Evolutionary conservation across 2,797 vertebrate genomes (phyloP).

Genomic region (Tamandua tetradactyla): DNA sequence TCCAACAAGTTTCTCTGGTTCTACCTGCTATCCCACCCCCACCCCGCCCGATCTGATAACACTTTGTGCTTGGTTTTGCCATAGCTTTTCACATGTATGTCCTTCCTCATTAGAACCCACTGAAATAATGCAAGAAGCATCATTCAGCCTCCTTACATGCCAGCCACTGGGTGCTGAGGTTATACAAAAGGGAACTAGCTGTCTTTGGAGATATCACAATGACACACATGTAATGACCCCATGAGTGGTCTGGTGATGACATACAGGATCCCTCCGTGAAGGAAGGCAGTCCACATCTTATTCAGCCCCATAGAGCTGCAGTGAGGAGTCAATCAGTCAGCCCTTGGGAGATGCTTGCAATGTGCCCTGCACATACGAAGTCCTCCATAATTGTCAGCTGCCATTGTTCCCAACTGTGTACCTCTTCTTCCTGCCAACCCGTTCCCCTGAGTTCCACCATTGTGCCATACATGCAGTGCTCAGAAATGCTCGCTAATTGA

Average conservation of each 20-base stretch:
- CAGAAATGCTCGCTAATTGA: neutral
- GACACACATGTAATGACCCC: rapidly evolving
- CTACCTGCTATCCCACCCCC: too few relatives aligned
- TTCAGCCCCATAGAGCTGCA: neutral
- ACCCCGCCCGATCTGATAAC: neutral
- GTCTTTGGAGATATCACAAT: neutral
- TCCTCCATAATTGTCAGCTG: neutral
- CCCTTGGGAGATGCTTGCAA: neutral
- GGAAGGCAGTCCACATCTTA: too few relatives aligned
- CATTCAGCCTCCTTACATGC: neutral
- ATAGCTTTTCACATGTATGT: neutral
- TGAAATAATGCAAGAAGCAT: neutral
- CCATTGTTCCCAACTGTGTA: neutral
- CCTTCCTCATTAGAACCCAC: neutral
- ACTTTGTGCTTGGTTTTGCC: neutral
- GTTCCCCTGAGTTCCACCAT: neutral
- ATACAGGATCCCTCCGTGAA: too few relatives aligned
- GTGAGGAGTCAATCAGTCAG: neutral
- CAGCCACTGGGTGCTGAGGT: neutral
- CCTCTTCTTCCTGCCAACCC: neutral
- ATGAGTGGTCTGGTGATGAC: rapidly evolving
- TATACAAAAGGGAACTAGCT: neutral
- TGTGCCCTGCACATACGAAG: rapidly evolving
- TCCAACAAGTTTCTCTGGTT: neutral
- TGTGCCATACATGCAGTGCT: neutral